Conservation (phyloP, 2,113 vertebrate genomes). For the Clarias macrocephalus region DNA sequence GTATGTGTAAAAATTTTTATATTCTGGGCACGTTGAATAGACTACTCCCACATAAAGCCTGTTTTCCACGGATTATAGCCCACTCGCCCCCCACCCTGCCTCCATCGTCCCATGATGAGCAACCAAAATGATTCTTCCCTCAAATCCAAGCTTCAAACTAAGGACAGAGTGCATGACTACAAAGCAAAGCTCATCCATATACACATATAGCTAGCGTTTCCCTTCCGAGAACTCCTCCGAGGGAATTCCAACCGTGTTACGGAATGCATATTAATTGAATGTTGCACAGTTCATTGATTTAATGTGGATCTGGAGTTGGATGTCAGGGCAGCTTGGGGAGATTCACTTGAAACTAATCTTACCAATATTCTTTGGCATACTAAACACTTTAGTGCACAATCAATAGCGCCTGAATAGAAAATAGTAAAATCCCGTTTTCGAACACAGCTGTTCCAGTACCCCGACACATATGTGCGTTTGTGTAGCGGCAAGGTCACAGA, state of each 20-base stretch:
- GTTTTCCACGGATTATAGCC: slow-evolving; percentile 39
- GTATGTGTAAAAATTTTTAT: slow-evolving; percentile 27
- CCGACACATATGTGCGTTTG: slow-evolving; percentile 2
- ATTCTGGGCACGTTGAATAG: slow-evolving; percentile 35
- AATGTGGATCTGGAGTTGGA: slow-evolving; percentile 1
- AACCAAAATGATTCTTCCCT: slow-evolving; percentile 33
- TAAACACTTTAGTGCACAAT: not conserved
- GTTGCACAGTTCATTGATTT: slow-evolving; percentile 29
- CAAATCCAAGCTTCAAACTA: slow-evolving; percentile 28
- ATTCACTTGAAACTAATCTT: slow-evolving; percentile 11
- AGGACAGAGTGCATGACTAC: slow-evolving; percentile 15
- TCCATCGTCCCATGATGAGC: slow-evolving; percentile 1
- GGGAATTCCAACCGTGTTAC: not conserved
- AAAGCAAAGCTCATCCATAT: not conserved
- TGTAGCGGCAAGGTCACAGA: slow-evolving; percentile 64
- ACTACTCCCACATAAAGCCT: slow-evolving; percentile 35
- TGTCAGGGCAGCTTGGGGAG: not conserved
- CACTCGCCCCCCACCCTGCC: slow-evolving; percentile 28
- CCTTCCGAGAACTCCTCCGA: slow-evolving; percentile 9
- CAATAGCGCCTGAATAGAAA: not conserved
- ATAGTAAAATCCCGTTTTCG: not conserved
- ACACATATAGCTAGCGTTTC: slow-evolving; percentile 19
- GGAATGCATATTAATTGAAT: slow-evolving; percentile 29
- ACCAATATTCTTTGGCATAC: not conserved
- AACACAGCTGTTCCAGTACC: not conserved